Percentiles rank a stretch among this genome's conserved stretches.
Conservation (phyloP, 1,140 invertebrate species). For the Heliothis subflexa region DNA sequence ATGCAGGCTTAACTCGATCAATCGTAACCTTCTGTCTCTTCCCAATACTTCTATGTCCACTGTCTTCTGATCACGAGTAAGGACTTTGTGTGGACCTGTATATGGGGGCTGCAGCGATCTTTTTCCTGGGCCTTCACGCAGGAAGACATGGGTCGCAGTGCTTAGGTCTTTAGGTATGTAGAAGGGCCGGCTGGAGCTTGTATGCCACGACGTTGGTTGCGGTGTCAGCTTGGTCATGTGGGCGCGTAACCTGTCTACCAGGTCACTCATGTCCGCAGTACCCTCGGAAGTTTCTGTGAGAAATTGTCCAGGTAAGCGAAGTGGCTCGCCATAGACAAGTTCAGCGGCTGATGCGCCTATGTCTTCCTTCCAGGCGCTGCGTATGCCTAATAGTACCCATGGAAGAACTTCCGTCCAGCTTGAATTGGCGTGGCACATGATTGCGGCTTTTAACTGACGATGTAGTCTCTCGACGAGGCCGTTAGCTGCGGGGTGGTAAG, state of each 20-base stretch:
- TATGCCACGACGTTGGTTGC: not conserved
- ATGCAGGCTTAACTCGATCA: not conserved
- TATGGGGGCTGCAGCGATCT: not conserved
- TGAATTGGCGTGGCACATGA: not conserved
- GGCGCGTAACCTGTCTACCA: not conserved
- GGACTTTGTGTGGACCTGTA: not conserved
- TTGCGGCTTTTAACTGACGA: no score
- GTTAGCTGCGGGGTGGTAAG: slow-evolving; percentile 13
- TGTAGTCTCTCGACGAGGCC: slow-evolving; percentile 10
- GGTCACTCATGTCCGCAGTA: not conserved
- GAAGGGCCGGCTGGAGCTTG: not conserved
- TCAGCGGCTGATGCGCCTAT: not conserved
- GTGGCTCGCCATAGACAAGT: not conserved
- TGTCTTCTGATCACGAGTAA: not conserved
- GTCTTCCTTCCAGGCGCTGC: slow-evolving; percentile 3
- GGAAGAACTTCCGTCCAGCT: not conserved
- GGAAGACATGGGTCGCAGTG: not conserved
- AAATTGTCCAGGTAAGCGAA: not conserved
- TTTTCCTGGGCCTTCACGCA: not conserved
- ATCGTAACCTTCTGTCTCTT: not conserved
- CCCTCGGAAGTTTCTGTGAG: not conserved
- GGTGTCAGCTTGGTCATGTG: not conserved
- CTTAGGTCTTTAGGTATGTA: not conserved
- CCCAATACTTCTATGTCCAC: not conserved
- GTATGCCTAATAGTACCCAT: not conserved